Evolutionary conservation across 2,113 vertebrate genomes (phyloP).

Genomic region (Ctenodactylus gundi): DNA sequence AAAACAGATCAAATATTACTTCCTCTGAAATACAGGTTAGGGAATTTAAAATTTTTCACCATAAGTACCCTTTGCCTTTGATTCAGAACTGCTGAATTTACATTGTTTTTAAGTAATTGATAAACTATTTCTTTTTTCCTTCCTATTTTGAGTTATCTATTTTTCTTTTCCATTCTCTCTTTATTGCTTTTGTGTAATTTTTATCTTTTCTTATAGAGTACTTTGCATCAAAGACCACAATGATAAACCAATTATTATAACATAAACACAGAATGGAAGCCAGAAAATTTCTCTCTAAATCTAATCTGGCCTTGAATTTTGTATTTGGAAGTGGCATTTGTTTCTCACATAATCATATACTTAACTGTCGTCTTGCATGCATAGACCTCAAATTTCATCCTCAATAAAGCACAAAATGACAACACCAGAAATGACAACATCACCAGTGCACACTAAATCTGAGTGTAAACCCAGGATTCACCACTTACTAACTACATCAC

Average conservation of each 20-base stretch:
- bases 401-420: not conserved
- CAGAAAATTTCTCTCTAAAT: not conserved
- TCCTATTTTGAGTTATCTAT: not conserved
- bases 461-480: not conserved
- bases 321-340: not conserved
- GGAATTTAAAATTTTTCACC: not conserved
- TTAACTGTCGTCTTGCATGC: not conserved
- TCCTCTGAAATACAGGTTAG: not conserved
- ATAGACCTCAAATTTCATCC: not conserved
- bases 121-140: not conserved
- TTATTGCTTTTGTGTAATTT: not conserved
- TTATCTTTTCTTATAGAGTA: not conserved
- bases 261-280: conserved; percentile 32
- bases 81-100: not conserved
- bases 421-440: not conserved
- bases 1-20: not conserved
- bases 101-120: not conserved
- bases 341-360: not conserved
- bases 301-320: conserved; percentile 13
- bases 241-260: conserved; percentile 27
- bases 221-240: not conserved
- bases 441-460: not conserved
- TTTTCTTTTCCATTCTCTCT: not conserved
- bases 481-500: not conserved
- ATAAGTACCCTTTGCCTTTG: not conserved